Evolutionary conservation across 2,888 invertebrate genomes (phyloP).

Genomic region (Drosophila mayaguana): DNA sequence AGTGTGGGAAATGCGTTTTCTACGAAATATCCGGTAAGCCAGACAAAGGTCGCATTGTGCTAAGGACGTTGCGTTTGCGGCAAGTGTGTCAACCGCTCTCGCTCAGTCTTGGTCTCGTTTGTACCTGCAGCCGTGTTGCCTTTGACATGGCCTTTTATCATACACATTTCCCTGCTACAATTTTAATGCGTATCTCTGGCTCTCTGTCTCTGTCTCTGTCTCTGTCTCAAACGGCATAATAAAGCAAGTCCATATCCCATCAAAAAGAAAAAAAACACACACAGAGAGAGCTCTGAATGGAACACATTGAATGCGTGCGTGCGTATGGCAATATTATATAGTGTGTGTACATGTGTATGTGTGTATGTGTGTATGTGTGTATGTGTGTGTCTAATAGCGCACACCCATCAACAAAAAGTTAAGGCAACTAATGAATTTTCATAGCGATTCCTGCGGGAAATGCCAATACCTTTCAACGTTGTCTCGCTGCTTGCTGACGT

Average conservation of each 20-base stretch:
- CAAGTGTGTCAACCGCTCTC: conserved; percentile 48
- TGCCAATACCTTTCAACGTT: conserved; percentile 48
- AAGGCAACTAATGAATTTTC: conserved; percentile 79
- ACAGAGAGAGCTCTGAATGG: conserved; percentile 17
- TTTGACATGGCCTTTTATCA: conserved; percentile 18
- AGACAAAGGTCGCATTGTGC: conserved; percentile 64
- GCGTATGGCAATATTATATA: conserved; percentile 21
- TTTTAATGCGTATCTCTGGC: conserved; percentile 65
- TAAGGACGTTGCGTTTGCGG: conserved; percentile 58
- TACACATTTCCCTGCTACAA: conserved; percentile 57
- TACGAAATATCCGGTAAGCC: conserved; percentile 60
- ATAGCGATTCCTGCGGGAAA: conserved; percentile 74
- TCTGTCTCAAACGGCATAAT: conserved; percentile 71
- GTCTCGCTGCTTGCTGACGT: conserved; percentile 31
- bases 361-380: neutral
- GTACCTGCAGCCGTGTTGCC: conserved; percentile 37
- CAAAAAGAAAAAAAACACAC: neutral
- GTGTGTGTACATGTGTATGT: neutral
- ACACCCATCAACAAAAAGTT: conserved; percentile 41
- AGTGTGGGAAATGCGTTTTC: conserved; percentile 76
- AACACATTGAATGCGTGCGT: conserved; percentile 52
- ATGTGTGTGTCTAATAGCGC: conserved; percentile 34
- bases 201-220: conserved; percentile 24
- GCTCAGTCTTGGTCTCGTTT: neutral
- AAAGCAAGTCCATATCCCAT: conserved; percentile 41